phyloP scores from a whole-genome alignment of 2,797 vertebrate genomes.

The Thaleichthys pacificus region DNA sequence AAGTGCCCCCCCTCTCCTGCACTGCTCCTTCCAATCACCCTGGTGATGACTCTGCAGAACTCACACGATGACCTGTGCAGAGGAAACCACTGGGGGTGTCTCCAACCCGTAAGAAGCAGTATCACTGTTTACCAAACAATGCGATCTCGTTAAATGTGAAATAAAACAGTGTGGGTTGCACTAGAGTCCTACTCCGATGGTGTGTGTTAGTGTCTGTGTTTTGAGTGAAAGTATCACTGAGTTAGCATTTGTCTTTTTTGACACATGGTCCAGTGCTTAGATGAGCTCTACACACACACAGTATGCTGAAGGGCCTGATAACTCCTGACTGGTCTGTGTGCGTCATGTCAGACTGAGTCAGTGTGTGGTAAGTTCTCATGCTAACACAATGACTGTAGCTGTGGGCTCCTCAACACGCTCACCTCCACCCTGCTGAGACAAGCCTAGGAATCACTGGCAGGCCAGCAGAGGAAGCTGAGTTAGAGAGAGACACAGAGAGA shows the following conservation, averaged over 20 bases:
- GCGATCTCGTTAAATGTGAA: no score
- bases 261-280: background rate
- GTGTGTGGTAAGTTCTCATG: background rate
- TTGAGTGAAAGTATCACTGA: background rate
- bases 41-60: constrained; percentile 9
- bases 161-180: background rate
- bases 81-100: background rate
- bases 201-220: background rate
- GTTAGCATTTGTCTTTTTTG: background rate
- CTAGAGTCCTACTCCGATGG: background rate
- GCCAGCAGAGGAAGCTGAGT: background rate
- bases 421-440: background rate
- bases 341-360: background rate
- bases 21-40: no score
- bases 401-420: background rate
- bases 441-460: background rate
- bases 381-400: background rate
- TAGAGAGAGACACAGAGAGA: background rate
- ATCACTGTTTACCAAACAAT: no score
- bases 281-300: background rate
- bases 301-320: background rate
- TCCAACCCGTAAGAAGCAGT: background rate
- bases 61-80: constrained; percentile 2
- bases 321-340: background rate
- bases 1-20: background rate